Conservation (phyloP, 2,797 vertebrate species). For the Luscinia megarhynchos region DNA sequence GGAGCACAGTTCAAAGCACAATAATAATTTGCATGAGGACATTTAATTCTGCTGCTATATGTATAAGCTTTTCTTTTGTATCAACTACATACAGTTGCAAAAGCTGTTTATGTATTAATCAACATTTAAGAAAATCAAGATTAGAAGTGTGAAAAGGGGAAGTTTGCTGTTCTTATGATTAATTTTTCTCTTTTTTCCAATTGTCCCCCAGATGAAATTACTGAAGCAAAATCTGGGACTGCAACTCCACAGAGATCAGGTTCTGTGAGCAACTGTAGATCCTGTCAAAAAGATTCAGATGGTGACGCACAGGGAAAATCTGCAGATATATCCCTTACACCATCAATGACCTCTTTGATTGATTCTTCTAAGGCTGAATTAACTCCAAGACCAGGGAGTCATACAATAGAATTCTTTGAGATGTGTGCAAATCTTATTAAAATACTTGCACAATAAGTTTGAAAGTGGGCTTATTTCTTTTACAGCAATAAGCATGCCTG, state of each 20-base stretch:
- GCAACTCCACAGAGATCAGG: slow-evolving; percentile 92
- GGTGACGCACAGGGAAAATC: slow-evolving; percentile 84
- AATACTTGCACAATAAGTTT: slow-evolving; percentile 95
- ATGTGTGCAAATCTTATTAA: slow-evolving; percentile 99
- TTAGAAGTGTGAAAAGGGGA: background rate
- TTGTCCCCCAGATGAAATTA: slow-evolving; percentile 86
- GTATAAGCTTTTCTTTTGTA: background rate
- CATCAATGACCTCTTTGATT: slow-evolving; percentile 90
- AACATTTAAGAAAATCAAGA: background rate
- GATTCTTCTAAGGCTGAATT: slow-evolving; percentile 86
- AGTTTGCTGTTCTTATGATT: background rate
- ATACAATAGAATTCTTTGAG: slow-evolving; percentile 99
- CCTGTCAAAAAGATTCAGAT: slow-evolving; percentile 86
- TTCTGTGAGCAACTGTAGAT: slow-evolving; percentile 90
- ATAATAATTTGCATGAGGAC: background rate
- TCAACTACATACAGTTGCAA: background rate
- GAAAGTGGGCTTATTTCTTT: slow-evolving; percentile 87
- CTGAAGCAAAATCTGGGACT: slow-evolving; percentile 92
- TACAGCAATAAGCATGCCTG: slow-evolving; percentile 98
- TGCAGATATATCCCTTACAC: slow-evolving; percentile 87
- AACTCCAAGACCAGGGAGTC: slow-evolving; percentile 91
- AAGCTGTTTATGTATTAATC: background rate
- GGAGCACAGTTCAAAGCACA: background rate
- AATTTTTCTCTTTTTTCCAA: background rate
- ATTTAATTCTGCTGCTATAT: background rate